Evolutionary conservation across 92 coral and sea anemone species (phyloP).

Genomic region (Phenganax marumi): DNA sequence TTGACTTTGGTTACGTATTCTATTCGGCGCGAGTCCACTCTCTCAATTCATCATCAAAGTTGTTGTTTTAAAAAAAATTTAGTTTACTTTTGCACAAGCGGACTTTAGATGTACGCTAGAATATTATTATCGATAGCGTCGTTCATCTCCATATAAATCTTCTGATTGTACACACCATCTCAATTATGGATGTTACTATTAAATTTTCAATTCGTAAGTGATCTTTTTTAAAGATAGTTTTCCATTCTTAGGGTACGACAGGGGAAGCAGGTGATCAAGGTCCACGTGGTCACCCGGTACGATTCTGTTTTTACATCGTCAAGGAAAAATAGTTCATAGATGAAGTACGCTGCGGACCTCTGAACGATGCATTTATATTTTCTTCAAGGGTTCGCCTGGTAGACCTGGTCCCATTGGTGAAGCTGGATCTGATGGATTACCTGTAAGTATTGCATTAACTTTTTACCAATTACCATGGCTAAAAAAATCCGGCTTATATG

Average conservation of each 20-base stretch:
- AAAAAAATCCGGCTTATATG: neutral
- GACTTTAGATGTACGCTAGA: too few species aligned
- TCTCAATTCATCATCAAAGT: too few species aligned
- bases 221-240: neutral
- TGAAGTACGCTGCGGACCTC: too few species aligned
- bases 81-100: too few species aligned
- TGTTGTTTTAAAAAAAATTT: too few species aligned
- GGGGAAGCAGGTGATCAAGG: neutral
- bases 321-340: too few species aligned
- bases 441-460: constrained; percentile 2
- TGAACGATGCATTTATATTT: too few species aligned
- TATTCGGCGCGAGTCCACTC: too few species aligned
- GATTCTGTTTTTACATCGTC: too few species aligned
- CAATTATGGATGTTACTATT: neutral
- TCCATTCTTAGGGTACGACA: neutral
- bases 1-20: neutral
- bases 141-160: too few species aligned
- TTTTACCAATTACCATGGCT: neutral
- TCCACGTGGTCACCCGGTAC: neutral
- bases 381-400: constrained; percentile 17
- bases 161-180: too few species aligned
- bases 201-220: neutral
- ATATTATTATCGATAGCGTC: too few species aligned
- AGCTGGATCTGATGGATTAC: constrained; percentile 24
- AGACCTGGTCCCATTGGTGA: constrained; percentile 31